Conservation (phyloP, 2,113 vertebrate species). For the Martes martes region DNA sequence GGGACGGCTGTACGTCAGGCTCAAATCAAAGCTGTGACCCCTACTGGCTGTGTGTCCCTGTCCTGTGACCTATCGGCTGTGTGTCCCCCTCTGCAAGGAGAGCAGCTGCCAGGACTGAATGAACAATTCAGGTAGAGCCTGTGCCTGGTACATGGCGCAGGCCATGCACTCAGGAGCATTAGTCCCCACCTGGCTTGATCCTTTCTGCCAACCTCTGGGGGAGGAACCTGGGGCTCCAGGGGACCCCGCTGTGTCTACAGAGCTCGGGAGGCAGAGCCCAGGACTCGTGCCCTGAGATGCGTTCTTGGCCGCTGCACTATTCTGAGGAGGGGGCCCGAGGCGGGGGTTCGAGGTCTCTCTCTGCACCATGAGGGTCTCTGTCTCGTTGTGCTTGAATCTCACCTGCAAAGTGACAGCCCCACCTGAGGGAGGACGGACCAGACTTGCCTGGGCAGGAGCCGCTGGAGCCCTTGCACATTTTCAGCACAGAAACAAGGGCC, state of each 20-base stretch:
- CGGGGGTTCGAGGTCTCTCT: background rate
- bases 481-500: too few species aligned
- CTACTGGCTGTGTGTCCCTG: background rate
- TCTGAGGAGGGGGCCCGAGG: background rate
- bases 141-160: rapidly evolving
- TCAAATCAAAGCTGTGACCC: rapidly evolving
- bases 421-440: background rate
- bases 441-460: rapidly evolving
- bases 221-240: background rate
- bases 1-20: rapidly evolving
- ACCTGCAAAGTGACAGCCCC: too few species aligned
- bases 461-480: rapidly evolving
- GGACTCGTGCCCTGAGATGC: rapidly evolving
- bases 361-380: background rate
- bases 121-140: too few species aligned
- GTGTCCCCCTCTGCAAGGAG: background rate
- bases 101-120: background rate
- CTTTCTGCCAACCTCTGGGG: rapidly evolving
- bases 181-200: rapidly evolving
- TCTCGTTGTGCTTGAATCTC: background rate
- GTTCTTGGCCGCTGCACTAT: rapidly evolving
- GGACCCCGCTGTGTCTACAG: background rate
- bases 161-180: rapidly evolving
- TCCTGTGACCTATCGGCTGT: background rate
- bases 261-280: background rate